Evolutionary conservation across 2,113 vertebrate genomes (phyloP).

Genomic region (Ramphastos sulfuratus): DNA sequence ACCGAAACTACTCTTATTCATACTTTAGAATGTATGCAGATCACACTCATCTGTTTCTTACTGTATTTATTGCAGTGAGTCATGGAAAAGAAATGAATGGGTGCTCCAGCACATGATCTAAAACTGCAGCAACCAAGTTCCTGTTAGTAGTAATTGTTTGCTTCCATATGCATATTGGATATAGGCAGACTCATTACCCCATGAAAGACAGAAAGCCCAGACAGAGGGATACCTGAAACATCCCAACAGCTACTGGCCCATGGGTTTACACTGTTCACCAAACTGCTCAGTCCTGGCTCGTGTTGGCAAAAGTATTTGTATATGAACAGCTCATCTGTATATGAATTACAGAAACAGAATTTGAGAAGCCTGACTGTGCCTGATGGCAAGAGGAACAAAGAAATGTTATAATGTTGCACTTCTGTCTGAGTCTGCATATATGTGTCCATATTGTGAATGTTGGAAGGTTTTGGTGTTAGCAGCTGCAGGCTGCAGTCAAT

Average conservation of each 20-base stretch:
- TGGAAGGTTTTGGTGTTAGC: not conserved
- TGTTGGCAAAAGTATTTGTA: not conserved
- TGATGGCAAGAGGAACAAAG: not conserved
- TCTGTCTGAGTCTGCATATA: not conserved
- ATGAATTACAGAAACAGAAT: not conserved
- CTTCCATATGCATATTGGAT: not conserved
- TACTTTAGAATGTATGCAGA: not conserved
- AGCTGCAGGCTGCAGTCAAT: not conserved
- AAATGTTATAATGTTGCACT: not conserved
- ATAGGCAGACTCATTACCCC: not conserved
- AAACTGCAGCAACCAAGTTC: not conserved
- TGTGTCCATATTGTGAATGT: not conserved
- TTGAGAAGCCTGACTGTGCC: not conserved
- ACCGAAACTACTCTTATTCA: not conserved
- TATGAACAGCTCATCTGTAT: not conserved
- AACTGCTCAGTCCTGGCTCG: not conserved
- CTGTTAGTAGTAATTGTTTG: not conserved
- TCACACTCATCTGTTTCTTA: not conserved
- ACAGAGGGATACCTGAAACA: not conserved
- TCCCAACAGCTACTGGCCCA: not conserved
- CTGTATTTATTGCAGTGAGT: not conserved
- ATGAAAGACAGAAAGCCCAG: not conserved
- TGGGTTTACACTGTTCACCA: not conserved
- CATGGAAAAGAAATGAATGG: not conserved
- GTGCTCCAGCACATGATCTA: not conserved